Evolutionary conservation across 2,888 invertebrate species (phyloP).

Genomic region (Drosophila anomalata): DNA sequence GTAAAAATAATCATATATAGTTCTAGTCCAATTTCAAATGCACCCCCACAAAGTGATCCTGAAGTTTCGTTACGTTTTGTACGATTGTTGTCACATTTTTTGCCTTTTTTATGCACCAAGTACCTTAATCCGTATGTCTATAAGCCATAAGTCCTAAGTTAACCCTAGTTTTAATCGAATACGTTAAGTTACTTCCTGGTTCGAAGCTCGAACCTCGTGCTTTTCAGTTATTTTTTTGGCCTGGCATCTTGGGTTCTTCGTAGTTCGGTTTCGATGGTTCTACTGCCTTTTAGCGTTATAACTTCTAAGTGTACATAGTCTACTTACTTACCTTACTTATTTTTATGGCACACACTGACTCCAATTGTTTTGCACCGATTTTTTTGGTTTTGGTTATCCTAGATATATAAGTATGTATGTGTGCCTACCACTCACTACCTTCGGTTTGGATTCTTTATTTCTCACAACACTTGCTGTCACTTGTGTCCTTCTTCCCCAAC

Average conservation of each 20-base stretch:
- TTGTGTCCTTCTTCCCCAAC: slow-evolving; percentile 19
- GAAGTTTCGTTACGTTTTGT: slow-evolving; percentile 31
- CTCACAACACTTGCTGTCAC: slow-evolving; percentile 67
- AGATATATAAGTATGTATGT: slow-evolving; percentile 9
- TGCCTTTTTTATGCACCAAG: slow-evolving; percentile 35
- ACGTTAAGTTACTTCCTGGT: slow-evolving; percentile 42
- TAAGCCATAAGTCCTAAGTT: slow-evolving; percentile 43
- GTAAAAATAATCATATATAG: slow-evolving; percentile 81
- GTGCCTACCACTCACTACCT: slow-evolving; percentile 25
- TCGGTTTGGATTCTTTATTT: slow-evolving; percentile 65
- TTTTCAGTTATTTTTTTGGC: slow-evolving; percentile 43
- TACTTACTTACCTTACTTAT: slow-evolving; percentile 4
- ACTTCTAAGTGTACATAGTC: slow-evolving; percentile 35
- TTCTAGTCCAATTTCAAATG: slow-evolving; percentile 19
- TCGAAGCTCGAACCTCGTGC: slow-evolving; percentile 28
- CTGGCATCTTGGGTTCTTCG: slow-evolving; percentile 59
- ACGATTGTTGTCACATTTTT: slow-evolving; percentile 45
- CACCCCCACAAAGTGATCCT: slow-evolving; percentile 17
- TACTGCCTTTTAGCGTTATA: slow-evolving; percentile 9
- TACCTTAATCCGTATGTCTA: slow-evolving; percentile 30
- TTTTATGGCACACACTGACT: slow-evolving; percentile 38
- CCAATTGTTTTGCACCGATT: slow-evolving; percentile 59
- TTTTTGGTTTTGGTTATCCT: slow-evolving; percentile 38
- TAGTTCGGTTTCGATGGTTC: slow-evolving; percentile 60
- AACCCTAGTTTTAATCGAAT: slow-evolving; percentile 62